Conservation (phyloP, 2,888 invertebrate genomes). For the Scaptomyza tumidula region DNA sequence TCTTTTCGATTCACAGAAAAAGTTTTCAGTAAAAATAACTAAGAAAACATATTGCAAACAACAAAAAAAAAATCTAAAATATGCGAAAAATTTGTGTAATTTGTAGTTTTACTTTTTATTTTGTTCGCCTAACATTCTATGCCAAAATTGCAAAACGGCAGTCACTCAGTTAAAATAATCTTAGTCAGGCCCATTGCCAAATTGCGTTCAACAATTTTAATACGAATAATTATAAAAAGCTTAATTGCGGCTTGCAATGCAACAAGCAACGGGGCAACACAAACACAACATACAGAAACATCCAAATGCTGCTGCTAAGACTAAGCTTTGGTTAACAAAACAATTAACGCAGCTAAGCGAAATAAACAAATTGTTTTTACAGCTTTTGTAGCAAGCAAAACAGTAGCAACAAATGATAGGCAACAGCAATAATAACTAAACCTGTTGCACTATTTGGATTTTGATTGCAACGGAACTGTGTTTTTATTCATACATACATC, state of each 20-base stretch:
- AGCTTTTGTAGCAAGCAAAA: constrained; percentile 17
- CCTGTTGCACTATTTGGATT: constrained; percentile 59
- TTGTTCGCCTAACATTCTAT: constrained; percentile 56
- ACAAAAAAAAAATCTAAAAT: constrained; percentile 18
- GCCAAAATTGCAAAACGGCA: constrained; percentile 65
- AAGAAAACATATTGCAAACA: not conserved
- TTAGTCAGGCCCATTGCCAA: constrained; percentile 57
- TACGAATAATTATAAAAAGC: constrained; percentile 74
- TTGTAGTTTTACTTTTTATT: not conserved
- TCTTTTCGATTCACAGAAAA: not conserved
- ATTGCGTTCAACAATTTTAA: constrained; percentile 62
- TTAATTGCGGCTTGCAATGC: constrained; percentile 59
- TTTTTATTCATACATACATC: not conserved
- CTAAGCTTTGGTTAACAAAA: constrained; percentile 66
- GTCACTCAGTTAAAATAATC: constrained; percentile 8
- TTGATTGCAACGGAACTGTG: constrained; percentile 21
- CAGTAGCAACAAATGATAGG: constrained; percentile 27
- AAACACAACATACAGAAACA: not conserved
- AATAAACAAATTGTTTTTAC: constrained; percentile 68
- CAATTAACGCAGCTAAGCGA: constrained; percentile 65
- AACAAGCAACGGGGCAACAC: constrained; percentile 23
- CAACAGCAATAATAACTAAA: constrained; percentile 35
- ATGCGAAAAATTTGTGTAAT: constrained; percentile 37
- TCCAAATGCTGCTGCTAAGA: constrained; percentile 1
- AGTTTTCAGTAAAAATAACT: not conserved